These are phyloP conservation scores for Lagopus leucura DNA, from an alignment of 2,113 vertebrate species.

Conservation along the genomic window DNA sequence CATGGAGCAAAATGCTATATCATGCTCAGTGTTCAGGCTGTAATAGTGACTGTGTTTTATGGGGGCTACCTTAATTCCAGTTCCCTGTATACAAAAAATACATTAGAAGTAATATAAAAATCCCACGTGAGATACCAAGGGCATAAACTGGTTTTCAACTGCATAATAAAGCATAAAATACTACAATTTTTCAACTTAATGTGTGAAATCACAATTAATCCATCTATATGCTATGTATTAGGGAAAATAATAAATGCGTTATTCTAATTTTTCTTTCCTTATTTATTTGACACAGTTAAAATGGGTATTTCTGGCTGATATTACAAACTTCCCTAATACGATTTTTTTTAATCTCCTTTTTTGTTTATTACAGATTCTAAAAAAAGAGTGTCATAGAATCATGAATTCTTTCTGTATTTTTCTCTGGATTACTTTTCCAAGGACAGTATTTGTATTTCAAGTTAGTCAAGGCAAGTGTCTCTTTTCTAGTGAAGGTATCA, in stretches of 20 bases:
- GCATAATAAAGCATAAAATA: not conserved
- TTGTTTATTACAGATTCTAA: not conserved
- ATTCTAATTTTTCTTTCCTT: not conserved
- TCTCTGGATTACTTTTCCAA: not conserved
- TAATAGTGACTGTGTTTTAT: not conserved
- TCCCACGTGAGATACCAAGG: not conserved
- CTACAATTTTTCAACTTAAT: not conserved
- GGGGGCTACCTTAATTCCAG: not conserved
- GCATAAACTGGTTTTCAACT: not conserved
- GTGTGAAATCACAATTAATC: not conserved
- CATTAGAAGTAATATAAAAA: not conserved
- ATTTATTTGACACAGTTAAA: not conserved
- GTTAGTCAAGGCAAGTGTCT: not conserved
- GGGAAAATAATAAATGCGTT: not conserved
- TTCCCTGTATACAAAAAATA: not conserved
- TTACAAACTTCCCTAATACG: not conserved
- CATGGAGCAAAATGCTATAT: not conserved
- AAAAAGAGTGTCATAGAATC: not conserved
- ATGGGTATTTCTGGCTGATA: not conserved
- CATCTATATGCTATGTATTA: not conserved
- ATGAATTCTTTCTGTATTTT: not conserved
- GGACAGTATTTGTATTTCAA: not conserved
- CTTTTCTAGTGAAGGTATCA: not conserved
- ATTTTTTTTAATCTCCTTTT: not conserved
- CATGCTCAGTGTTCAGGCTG: not conserved